These are phyloP conservation scores for Eremophila alpestris DNA, from an alignment of 2,797 vertebrate genomes.

Conservation along the genomic window DNA sequence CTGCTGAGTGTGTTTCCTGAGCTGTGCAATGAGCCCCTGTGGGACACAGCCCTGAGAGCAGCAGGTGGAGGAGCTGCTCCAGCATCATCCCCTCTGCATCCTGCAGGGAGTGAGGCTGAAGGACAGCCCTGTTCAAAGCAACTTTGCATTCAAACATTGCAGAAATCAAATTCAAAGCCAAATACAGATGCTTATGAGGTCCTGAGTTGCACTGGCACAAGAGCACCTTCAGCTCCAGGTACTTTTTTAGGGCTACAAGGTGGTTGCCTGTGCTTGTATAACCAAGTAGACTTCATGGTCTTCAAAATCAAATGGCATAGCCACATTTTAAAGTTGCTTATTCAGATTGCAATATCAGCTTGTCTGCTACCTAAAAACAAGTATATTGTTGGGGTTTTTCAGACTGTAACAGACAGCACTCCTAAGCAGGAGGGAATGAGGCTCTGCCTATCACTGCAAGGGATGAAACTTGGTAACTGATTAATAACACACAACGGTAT, in stretches of 20 bases:
- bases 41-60: neutral
- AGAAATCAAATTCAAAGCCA: neutral
- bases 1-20: neutral
- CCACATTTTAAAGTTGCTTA: neutral
- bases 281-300: neutral
- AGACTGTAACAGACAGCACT: neutral
- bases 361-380: neutral
- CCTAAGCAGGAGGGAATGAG: neutral
- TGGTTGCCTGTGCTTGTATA: neutral
- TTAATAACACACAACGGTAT: conserved; percentile 69
- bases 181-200: neutral
- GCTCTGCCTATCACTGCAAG: neutral
- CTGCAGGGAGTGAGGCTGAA: neutral
- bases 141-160: neutral
- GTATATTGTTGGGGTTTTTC: neutral
- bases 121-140: neutral
- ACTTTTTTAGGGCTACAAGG: neutral
- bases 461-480: conserved; percentile 57
- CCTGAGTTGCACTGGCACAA: neutral
- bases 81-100: neutral
- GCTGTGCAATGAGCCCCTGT: neutral
- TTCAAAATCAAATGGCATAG: neutral
- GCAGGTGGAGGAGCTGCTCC: neutral
- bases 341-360: neutral
- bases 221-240: neutral